These are phyloP conservation scores for Nettapus auritus DNA, from an alignment of 2,113 vertebrate species.

Conservation along the genomic window DNA sequence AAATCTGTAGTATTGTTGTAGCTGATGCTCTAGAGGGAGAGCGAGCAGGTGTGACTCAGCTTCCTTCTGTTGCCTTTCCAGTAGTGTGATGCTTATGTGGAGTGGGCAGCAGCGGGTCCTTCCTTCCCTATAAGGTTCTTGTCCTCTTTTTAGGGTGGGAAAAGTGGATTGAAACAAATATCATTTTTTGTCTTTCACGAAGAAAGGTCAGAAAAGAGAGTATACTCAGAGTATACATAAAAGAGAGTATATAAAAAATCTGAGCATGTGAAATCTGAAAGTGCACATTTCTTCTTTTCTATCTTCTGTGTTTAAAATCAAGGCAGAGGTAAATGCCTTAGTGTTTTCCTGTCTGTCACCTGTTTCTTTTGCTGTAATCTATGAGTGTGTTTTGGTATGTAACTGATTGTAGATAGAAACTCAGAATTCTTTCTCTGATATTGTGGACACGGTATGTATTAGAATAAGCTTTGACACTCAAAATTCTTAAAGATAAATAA, in stretches of 20 bases:
- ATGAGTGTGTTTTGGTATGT: not conserved
- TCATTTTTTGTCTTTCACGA: not conserved
- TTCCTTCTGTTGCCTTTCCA: constrained; percentile 24
- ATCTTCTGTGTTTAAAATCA: not conserved
- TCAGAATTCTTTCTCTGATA: not conserved
- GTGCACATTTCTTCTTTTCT: constrained; percentile 24
- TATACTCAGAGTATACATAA: too few species aligned
- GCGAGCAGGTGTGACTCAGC: constrained; percentile 35
- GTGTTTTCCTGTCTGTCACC: not conserved
- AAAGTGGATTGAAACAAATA: not conserved
- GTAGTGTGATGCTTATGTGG: not conserved
- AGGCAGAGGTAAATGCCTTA: not conserved
- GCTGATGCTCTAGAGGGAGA: not conserved
- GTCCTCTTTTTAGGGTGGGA: not conserved
- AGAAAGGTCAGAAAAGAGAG: not conserved
- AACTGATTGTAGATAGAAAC: not conserved
- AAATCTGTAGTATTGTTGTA: constrained; percentile 25
- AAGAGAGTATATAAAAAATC: not conserved
- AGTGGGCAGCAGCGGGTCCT: not conserved
- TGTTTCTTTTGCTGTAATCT: not conserved
- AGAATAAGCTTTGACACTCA: not conserved
- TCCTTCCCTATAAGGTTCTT: not conserved
- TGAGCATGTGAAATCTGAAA: constrained; percentile 23
- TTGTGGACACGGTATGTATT: not conserved
- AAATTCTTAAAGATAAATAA: not conserved